Evolutionary conservation across 2,113 vertebrate species (phyloP), one percentile per base, ranked within the genome.

Genomic region (Mus spicilegus): DNA sequence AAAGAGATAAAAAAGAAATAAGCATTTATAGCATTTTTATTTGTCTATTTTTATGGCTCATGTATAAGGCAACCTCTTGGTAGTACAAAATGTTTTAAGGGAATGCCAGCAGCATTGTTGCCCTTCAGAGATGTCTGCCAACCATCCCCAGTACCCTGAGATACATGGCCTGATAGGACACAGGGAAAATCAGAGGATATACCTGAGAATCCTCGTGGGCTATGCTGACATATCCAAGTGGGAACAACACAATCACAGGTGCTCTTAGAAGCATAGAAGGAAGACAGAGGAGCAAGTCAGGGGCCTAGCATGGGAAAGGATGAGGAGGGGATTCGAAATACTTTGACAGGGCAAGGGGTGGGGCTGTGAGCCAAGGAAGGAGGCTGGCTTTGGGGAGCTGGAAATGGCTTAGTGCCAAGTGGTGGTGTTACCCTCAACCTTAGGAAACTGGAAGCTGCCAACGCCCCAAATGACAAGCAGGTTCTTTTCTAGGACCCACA

Each of bases 1-100:
- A 94, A 90, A 84, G 12, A 51, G 72, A 30, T 33, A 65, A 88
- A 73, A 42, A 1, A 7, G 42, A 42, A 22, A 56, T 76, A 46
- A 88, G 49, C 58, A 49, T 89, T 87, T 65, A 85, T 20, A 63
- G 16, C 26, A 67, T 65, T 85, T 85, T 85, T 63, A 63, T 65
- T 30, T 9, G 0, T 77, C 28, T 58, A 24, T 72, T 77, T 81
- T 61, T 86, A 61, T 94, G 39, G 36, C 67, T 19, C 28, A 87
- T 26, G 5, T 56, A 39, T 89, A 9, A 94, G 51, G 22, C 65
- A 56, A 75, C n/a, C 11, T 89, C 46, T 96, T 82, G 89, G 24
- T 85, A n/a, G 33, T 14, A 69, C 17, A 86, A 94, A 94, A 76
- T 63, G 73, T 54, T 91, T 77, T 91, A n/a, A 54, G 82, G 36